Evolutionary conservation across 2,888 invertebrate species (phyloP), one percentile per base, ranked within the genome.

Genomic region (Scelioninae gen. 1): DNA sequence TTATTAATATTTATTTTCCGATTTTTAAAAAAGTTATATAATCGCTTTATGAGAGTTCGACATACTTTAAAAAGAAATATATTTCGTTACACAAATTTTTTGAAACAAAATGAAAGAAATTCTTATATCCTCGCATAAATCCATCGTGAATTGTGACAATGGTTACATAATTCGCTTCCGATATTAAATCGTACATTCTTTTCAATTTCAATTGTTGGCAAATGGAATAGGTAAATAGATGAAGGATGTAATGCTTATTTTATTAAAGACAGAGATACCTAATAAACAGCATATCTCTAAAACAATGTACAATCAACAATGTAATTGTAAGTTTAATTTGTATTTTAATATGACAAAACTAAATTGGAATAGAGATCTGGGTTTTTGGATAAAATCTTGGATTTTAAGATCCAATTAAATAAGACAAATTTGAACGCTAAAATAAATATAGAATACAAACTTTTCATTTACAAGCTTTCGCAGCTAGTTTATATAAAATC

Each of bases 91-190:
- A 9, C n/a, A 45, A 62, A 45, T 11, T 29, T 10, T 40, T 10
- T 40, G 53, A 49, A 63, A 63, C 51, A 55, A 66, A 53, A 43
- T 55, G 40, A 40, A 53, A 11, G 51, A 66, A 55, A 66, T 15
- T 71, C 60, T 10, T 65, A 31, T 56, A 38, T 65, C 40, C 47
- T 55, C 29, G 10, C 29, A 32, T 16, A 31, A 40, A 31, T 16
- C 51, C 60, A 60, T 43, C 60, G 58, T 58, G 66, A 66, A 66
- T 51, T 60, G 40, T 51, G 43, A 66, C 66, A 66, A 76, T 58
- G 63, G 66, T 60, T 55, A n/a, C 40, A 43, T 66, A 76, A 53
- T 66, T 43, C 47, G 43, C 58, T 66, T 66, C 76, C 76, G 76
- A 51, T 58, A 43, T 66, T 65, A 53, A 13, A 55, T 65, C 38